Base-by-base conservation (phyloP, 1,140 invertebrate species). In the Zaprionus ghesquierei region DNA sequence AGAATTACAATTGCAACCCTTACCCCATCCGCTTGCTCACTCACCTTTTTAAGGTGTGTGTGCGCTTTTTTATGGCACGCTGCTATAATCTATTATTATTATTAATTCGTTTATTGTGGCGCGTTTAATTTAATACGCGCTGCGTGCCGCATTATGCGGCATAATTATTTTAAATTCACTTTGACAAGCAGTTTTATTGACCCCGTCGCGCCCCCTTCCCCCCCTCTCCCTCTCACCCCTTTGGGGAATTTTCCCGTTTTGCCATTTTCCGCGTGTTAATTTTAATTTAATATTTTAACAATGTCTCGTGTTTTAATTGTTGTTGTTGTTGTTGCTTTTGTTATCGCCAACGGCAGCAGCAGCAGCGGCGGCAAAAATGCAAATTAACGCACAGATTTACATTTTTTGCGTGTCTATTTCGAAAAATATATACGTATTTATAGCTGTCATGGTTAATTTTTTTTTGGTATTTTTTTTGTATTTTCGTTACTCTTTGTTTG, bases 151-250 rank as follows among this genome's bases (percentile, higher is more conserved):
- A 89, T 90, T 76, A 85, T 89, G 71, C 80, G 65, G 79, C 76
- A 87, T 89, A 85, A 89, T 89, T 89, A 89, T 89, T 89, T 89
- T 89, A 89, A 89, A 89, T 89, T 89, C 86, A 85, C 86, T 89
- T 89, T 89, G 85, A 89, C 85, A 89, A 87, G 79, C 76, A 54
- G 60, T 77, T 76, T 79, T 76, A 62, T 72, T 59, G 38, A 63
- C 25, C 76, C 29, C 29, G 13, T 20, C 15, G 13, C 12, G 5
- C 29, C 9, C 18, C 23, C n/a, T 18, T 8, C 15, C 6, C n/a
- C 8, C 27, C 29, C 22, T 35, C 5, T 27, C 29, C 15, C 6
- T 33, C 53, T 35, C 6, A 60, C 59, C 56, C 54, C 64, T 50
- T 65, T 51, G 31, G n/a, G 20, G 8, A 27, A 18, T 9, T 38